Evolutionary conservation across 1,140 invertebrate genomes (phyloP).

Genomic region (Diuraphis noxia): DNA sequence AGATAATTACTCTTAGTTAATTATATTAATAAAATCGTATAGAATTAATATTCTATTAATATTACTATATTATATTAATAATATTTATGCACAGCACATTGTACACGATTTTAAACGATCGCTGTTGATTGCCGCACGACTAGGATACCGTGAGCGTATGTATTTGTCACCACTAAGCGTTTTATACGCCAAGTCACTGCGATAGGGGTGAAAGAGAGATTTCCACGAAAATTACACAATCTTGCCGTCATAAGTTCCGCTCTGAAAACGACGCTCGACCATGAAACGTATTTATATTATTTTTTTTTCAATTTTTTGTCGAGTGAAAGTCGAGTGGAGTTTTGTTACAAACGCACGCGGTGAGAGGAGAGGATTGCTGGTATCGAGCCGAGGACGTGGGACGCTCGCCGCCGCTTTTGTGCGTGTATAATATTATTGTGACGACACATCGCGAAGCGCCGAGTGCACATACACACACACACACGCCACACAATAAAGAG

Average conservation of each 20-base stretch:
- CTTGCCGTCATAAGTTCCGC: conserved; percentile 35
- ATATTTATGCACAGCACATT: too few species aligned
- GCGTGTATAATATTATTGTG: conserved; percentile 33
- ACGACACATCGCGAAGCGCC: conserved; percentile 10
- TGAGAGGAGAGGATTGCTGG: conserved; percentile 19
- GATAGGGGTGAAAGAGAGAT: not conserved
- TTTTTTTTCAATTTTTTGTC: conserved; percentile 6
- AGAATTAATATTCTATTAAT: too few species aligned
- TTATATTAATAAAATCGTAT: not conserved
- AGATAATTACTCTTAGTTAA: not conserved
- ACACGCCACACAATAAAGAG: conserved; percentile 4
- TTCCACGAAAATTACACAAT: conserved; percentile 49
- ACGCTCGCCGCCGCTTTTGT: conserved; percentile 14
- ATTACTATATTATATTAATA: not conserved
- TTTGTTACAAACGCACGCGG: not conserved
- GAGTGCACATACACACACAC: not conserved
- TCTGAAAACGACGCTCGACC: conserved; percentile 52
- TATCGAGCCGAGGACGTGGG: conserved; percentile 46
- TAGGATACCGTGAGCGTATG: not conserved
- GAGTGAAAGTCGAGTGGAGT: conserved; percentile 39
- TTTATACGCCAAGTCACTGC: not conserved
- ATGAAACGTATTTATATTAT: conserved; percentile 32
- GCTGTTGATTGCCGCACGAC: not conserved
- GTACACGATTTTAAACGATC: not conserved
- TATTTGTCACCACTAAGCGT: not conserved